These are phyloP conservation scores for Larimichthys polyactis DNA, from an alignment of 2,113 vertebrate species.

Conservation along the genomic window DNA sequence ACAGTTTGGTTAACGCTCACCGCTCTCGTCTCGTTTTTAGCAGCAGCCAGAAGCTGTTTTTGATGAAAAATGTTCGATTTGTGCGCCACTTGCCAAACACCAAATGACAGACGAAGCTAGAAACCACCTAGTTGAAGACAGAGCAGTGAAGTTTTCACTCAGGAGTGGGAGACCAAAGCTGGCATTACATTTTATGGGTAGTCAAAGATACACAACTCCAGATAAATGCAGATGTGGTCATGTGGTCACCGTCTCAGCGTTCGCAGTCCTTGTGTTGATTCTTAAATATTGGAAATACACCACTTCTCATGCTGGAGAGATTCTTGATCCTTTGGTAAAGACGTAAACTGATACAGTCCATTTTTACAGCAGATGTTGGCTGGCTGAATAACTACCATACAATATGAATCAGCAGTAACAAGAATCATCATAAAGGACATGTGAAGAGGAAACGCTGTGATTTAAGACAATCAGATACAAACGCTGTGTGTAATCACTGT, in stretches of 20 bases:
- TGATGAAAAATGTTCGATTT: neutral
- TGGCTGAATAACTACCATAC: neutral
- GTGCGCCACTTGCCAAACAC: no score
- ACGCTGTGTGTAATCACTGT: neutral
- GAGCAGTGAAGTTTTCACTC: no score
- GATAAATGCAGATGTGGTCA: no score
- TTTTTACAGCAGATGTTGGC: neutral
- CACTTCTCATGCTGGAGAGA: neutral
- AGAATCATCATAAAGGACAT: neutral
- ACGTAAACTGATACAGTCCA: neutral
- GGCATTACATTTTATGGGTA: no score
- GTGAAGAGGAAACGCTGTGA: neutral
- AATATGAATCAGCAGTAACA: no score
- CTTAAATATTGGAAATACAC: no score
- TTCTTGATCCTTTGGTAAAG: neutral
- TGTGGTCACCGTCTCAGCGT: neutral
- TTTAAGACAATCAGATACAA: neutral
- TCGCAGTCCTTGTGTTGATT: no score
- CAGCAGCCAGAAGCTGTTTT: neutral
- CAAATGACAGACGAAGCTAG: no score
- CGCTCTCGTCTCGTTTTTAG: neutral
- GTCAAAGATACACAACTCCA: no score
- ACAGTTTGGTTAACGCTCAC: neutral
- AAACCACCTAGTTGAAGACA: no score
- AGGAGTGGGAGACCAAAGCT: no score